Conservation (phyloP, 1,140 invertebrate genomes). For the Hylyphantes graminicola region DNA sequence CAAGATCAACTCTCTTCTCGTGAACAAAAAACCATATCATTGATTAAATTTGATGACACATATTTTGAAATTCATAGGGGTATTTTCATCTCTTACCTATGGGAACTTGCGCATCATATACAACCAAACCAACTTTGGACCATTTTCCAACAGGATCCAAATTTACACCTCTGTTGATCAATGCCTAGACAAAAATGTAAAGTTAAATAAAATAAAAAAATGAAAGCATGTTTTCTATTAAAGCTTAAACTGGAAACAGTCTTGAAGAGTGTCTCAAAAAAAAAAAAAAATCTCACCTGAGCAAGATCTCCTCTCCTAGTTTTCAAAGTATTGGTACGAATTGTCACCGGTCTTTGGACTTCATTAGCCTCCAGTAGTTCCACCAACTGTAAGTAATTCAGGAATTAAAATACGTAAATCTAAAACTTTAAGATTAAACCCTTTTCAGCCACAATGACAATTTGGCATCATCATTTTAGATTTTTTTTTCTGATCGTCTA, state of each 20-base stretch:
- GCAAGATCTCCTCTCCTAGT: constrained; percentile 92
- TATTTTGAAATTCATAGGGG: too few relatives aligned
- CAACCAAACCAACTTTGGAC: constrained; percentile 97
- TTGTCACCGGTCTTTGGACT: constrained; percentile 92
- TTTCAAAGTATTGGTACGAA: constrained; percentile 96
- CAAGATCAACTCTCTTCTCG: too few relatives aligned
- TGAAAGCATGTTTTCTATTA: not conserved
- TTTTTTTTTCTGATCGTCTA: too few relatives aligned
- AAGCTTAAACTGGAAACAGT: not conserved
- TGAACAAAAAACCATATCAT: too few relatives aligned
- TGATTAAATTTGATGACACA: too few relatives aligned
- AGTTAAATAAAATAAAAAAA: too few relatives aligned
- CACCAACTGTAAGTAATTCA: constrained; percentile 73
- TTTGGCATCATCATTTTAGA: too few relatives aligned
- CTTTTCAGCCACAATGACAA: too few relatives aligned
- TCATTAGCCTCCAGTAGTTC: constrained; percentile 98
- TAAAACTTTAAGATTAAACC: too few relatives aligned
- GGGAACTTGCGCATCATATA: constrained; percentile 96
- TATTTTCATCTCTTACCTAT: constrained; percentile 73
- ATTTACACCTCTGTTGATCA: constrained; percentile 97
- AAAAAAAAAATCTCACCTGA: too few relatives aligned
- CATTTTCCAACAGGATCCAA: constrained; percentile 98
- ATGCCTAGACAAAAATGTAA: constrained; percentile 70
- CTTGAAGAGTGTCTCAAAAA: not conserved
- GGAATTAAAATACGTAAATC: not conserved